These are phyloP conservation scores for Platyscelio sp. DNA, from an alignment of 2,888 invertebrate genomes.

Conservation along the genomic window DNA sequence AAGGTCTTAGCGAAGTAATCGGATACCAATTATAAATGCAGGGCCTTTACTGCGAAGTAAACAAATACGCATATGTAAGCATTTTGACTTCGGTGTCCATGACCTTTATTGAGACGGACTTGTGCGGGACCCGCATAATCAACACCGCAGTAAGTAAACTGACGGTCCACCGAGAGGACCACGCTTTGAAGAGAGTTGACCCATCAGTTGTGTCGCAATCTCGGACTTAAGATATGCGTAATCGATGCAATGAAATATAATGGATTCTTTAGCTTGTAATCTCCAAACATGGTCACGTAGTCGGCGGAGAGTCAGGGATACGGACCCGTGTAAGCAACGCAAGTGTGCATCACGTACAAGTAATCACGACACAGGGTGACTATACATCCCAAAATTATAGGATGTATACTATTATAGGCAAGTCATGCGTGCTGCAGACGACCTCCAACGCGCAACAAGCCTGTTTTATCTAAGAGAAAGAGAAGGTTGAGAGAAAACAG, in stretches of 20 bases:
- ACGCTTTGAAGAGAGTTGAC: background rate
- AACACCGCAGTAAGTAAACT: background rate
- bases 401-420: background rate
- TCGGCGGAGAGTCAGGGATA: background rate
- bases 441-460: background rate
- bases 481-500: background rate
- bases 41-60: background rate
- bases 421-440: background rate
- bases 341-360: background rate
- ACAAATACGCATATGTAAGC: background rate
- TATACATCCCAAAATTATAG: background rate
- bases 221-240: background rate
- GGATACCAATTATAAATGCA: background rate
- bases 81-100: background rate
- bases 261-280: background rate
- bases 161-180: background rate
- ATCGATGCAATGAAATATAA: background rate
- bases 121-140: background rate
- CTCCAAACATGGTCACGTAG: background rate
- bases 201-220: background rate
- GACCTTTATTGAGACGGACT: background rate
- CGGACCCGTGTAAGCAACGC: background rate
- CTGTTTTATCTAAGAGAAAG: background rate
- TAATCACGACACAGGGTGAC: slow-evolving; percentile 7
- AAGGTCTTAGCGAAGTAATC: background rate